Evolutionary conservation across 2,888 invertebrate genomes (phyloP).

Genomic region (Andrena chrysosceles): DNA sequence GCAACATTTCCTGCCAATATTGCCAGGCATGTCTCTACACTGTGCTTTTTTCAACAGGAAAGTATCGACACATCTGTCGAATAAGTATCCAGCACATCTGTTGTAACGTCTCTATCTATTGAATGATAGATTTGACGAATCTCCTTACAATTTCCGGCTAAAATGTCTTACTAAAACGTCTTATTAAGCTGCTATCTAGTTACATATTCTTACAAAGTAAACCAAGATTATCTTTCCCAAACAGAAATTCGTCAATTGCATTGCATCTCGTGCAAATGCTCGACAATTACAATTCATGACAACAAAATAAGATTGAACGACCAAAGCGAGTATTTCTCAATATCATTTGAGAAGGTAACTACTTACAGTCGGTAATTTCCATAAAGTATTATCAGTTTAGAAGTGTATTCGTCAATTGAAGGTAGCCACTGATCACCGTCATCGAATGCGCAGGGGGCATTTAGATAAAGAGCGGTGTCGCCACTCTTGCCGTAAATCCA

Average conservation of each 20-base stretch:
- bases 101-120: conserved; percentile 70
- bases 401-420: neutral
- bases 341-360: too few relatives aligned
- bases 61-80: conserved; percentile 82
- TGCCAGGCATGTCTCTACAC: conserved; percentile 71
- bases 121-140: conserved; percentile 43
- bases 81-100: conserved; percentile 80
- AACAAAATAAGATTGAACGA: too few relatives aligned
- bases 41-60: conserved; percentile 63
- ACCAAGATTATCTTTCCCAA: too few relatives aligned
- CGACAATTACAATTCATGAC: too few relatives aligned
- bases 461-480: conserved; percentile 28
- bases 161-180: conserved; percentile 33
- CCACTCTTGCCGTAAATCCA: conserved; percentile 65
- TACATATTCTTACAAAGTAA: too few relatives aligned
- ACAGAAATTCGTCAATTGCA: too few relatives aligned
- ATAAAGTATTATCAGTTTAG: neutral
- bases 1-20: conserved; percentile 71
- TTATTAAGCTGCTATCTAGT: conserved; percentile 42
- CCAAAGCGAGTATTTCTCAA: too few relatives aligned
- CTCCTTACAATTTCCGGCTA: conserved; percentile 31
- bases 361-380: too few relatives aligned
- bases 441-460: neutral
- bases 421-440: neutral
- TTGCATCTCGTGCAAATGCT: too few relatives aligned